Percentiles rank a stretch among this genome's conserved stretches.
Conservation (phyloP, 2,797 vertebrate genomes). For the Channallabes apus region DNA sequence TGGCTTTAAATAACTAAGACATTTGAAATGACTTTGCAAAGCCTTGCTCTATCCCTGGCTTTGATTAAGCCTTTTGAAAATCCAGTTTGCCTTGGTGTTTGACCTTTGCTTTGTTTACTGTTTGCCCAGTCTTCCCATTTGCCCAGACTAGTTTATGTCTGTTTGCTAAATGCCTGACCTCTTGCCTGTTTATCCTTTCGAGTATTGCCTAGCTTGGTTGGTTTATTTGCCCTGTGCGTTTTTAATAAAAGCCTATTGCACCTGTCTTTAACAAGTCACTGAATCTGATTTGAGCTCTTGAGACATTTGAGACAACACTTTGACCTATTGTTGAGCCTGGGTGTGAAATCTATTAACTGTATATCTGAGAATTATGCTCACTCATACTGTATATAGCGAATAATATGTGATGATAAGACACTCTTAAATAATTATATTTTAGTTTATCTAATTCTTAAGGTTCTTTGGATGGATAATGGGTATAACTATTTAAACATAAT, state of each 20-base stretch:
- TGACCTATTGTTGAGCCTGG: background rate
- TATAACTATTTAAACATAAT: background rate
- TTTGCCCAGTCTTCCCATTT: constrained; percentile 4
- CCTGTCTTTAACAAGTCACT: background rate
- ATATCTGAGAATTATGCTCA: background rate
- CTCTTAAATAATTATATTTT: background rate
- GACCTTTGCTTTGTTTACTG: constrained; percentile 9
- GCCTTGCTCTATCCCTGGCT: background rate
- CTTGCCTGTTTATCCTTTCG: background rate
- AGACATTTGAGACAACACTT: background rate
- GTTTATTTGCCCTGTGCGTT: background rate
- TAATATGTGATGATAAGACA: background rate
- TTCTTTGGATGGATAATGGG: background rate
- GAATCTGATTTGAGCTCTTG: background rate
- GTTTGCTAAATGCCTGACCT: constrained; percentile 1
- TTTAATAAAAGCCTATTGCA: background rate
- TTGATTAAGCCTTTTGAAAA: background rate
- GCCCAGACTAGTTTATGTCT: background rate
- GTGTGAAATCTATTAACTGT: background rate
- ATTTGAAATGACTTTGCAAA: background rate
- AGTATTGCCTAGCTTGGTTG: background rate
- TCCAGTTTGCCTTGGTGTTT: constrained; percentile 1
- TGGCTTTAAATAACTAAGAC: background rate
- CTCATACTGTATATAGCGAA: background rate
- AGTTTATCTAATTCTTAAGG: background rate